A percentile compares a stretch with the other conserved stretches of the same genome.
Evolutionary conservation across 2,888 invertebrate species (phyloP).

Genomic region (Xanthia togata): DNA sequence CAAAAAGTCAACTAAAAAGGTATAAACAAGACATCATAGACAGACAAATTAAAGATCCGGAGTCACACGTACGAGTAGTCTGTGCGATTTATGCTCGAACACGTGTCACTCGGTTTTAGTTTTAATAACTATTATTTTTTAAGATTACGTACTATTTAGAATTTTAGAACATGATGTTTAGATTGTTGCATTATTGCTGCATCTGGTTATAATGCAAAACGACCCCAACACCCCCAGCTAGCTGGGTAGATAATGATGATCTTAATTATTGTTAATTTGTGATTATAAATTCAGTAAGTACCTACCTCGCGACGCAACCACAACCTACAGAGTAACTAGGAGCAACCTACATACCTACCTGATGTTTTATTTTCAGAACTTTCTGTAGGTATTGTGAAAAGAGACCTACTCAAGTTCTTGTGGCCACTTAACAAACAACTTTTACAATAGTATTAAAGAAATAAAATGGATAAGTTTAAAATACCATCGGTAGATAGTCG

Average conservation of each 20-base stretch:
- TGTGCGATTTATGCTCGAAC: no score
- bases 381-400: background rate
- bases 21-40: no score
- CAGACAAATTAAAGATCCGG: no score
- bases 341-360: background rate
- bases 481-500: slow-evolving; percentile 4
- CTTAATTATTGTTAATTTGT: background rate
- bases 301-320: background rate
- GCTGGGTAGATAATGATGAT: no score
- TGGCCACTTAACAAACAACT: background rate
- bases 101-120: no score
- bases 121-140: background rate
- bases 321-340: background rate
- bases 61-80: no score
- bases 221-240: background rate
- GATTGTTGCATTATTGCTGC: background rate
- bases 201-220: background rate
- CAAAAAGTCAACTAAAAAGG: no score
- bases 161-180: background rate
- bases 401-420: background rate
- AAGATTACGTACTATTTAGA: background rate
- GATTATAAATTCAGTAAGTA: background rate
- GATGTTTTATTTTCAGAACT: background rate
- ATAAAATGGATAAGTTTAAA: slow-evolving; percentile 23
- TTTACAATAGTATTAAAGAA: slow-evolving; percentile 3